These are phyloP conservation scores for Xylocampa areola DNA, from an alignment of 2,888 invertebrate species.

Conservation along the genomic window DNA sequence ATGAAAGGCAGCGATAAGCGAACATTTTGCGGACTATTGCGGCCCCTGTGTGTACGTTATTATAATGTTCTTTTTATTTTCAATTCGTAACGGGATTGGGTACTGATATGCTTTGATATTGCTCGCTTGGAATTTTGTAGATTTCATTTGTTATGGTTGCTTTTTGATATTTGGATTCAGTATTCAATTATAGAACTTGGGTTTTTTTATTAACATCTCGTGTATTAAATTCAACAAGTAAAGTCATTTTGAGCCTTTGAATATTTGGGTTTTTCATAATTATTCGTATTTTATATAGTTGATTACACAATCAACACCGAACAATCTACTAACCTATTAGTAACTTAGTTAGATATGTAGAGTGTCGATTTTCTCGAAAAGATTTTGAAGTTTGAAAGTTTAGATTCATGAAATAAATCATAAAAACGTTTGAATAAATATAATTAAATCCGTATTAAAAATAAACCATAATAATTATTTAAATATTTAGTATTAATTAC, in stretches of 20 bases:
- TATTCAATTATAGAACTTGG: not conserved
- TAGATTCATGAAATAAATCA: no score
- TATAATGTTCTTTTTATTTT: conserved; percentile 61
- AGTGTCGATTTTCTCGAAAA: no score
- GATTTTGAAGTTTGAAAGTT: no score
- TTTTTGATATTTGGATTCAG: conserved; percentile 10
- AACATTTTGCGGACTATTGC: conserved; percentile 59
- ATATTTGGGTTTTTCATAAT: not conserved
- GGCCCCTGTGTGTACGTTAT: conserved; percentile 49
- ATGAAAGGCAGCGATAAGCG: conserved; percentile 60
- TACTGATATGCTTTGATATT: conserved; percentile 49
- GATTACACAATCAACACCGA: no score
- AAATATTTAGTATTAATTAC: no score
- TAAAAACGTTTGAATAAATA: no score
- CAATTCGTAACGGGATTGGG: conserved; percentile 52
- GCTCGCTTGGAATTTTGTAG: conserved; percentile 1
- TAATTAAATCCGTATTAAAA: no score
- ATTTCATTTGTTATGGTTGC: conserved; percentile 6
- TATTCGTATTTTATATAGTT: no score
- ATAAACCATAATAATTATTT: no score
- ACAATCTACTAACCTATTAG: no score
- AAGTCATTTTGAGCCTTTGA: not conserved
- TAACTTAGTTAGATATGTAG: no score
- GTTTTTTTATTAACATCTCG: not conserved
- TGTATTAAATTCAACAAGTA: not conserved